phyloP scores from a whole-genome alignment of 2,113 vertebrate genomes.

The Sebastes schlegelii region DNA sequence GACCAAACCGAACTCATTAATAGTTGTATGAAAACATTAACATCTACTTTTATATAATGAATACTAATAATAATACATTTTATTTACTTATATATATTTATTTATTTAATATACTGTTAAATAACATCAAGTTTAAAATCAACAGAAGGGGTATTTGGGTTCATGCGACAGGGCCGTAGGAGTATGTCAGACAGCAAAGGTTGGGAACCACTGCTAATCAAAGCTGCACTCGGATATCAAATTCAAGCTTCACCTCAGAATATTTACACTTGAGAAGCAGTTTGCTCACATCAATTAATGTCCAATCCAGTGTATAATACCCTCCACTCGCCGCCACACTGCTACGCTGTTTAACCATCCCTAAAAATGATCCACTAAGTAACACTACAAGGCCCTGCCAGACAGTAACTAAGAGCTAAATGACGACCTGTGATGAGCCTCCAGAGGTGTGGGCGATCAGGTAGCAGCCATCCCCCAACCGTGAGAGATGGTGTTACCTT shows the following conservation, averaged over 20 bases:
- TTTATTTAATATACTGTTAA: not conserved
- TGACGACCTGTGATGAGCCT: constrained; percentile 49
- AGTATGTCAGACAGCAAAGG: no score
- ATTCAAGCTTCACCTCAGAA: constrained; percentile 7
- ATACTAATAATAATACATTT: no score
- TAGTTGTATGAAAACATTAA: not conserved
- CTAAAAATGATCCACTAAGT: constrained; percentile 39
- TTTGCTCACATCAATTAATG: not conserved
- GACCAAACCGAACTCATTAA: not conserved
- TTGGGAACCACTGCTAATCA: not conserved
- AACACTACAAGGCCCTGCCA: constrained; percentile 37
- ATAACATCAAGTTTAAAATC: not conserved
- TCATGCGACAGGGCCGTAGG: not conserved
- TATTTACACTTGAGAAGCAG: not conserved
- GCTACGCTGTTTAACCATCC: constrained; percentile 45
- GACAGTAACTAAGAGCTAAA: constrained; percentile 58
- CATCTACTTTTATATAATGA: not conserved
- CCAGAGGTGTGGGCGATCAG: constrained; percentile 51
- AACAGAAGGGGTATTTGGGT: not conserved
- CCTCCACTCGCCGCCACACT: not conserved
- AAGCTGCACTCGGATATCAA: not conserved
- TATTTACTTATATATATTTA: no score
- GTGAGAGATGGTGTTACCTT: constrained; percentile 73
- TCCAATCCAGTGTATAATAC: constrained; percentile 2
- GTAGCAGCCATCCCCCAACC: constrained; percentile 47